phyloP scores from a whole-genome alignment of 2,797 vertebrate genomes.

The Otolemur crassicaudatus region DNA sequence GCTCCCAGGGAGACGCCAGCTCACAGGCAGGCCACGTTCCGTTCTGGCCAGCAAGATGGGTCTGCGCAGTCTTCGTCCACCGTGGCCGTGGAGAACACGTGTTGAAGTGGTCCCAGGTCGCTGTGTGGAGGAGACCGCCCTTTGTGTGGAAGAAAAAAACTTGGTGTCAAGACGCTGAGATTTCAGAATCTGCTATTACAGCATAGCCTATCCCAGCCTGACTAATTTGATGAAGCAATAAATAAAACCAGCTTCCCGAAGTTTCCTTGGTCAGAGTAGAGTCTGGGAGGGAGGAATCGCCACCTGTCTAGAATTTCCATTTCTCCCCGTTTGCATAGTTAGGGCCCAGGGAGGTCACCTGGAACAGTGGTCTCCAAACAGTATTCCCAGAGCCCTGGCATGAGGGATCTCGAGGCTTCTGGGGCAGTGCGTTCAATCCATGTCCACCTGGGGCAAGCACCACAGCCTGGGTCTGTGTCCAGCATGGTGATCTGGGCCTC shows the following conservation, averaged over 20 bases:
- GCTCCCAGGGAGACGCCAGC: background rate
- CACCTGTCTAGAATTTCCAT: background rate
- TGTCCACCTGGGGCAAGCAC: background rate
- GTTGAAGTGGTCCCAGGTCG: background rate
- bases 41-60: rapidly evolving
- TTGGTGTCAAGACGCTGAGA: rapidly evolving
- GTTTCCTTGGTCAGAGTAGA: no score
- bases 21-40: rapidly evolving
- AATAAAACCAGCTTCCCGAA: rapidly evolving
- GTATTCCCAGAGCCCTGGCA: background rate
- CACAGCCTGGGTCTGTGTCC: background rate
- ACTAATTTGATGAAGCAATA: rapidly evolving
- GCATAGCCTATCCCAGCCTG: rapidly evolving
- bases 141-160: background rate
- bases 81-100: rapidly evolving
- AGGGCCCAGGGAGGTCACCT: background rate
- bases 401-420: background rate
- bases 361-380: background rate
- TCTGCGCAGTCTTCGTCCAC: background rate
- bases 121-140: rapidly evolving
- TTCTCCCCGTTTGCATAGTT: background rate
- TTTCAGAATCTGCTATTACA: background rate
- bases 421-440: rapidly evolving
- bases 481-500: rapidly evolving
- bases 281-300: background rate